A percentile compares a stretch with the other conserved stretches of the same genome.
Conservation (phyloP, 2,113 vertebrate species). For the Spheniscus mendiculus region DNA sequence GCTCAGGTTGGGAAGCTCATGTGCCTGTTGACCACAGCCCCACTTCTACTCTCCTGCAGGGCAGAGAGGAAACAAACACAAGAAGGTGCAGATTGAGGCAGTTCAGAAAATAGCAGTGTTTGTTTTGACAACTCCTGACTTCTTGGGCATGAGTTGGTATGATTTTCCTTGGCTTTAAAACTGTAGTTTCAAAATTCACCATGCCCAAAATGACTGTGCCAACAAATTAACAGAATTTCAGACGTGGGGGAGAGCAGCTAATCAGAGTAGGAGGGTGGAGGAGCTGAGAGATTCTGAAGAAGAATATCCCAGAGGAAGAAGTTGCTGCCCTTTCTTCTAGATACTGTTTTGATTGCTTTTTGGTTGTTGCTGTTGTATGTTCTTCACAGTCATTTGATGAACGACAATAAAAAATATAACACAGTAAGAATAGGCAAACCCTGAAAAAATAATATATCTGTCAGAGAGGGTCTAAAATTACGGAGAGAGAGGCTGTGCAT, state of each 20-base stretch:
- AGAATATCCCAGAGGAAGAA: background rate
- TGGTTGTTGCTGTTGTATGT: background rate
- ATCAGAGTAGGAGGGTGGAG: background rate
- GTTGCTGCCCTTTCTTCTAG: background rate
- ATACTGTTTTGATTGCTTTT: background rate
- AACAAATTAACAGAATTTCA: background rate
- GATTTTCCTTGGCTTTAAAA: background rate
- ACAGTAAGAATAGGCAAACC: background rate
- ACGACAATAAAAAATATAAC: background rate
- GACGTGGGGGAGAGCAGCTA: background rate
- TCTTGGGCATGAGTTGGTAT: background rate
- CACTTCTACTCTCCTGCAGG: background rate
- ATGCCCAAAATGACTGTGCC: background rate
- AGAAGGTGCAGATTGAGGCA: background rate
- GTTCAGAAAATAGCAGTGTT: background rate
- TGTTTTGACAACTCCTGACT: slow-evolving; percentile 24
- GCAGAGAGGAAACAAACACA: background rate
- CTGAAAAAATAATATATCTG: background rate
- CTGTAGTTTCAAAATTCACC: background rate
- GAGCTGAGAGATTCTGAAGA: background rate
- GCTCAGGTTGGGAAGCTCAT: background rate
- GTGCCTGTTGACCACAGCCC: background rate
- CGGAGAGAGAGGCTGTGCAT: background rate
- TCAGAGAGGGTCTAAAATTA: background rate
- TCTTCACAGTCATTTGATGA: background rate